Evolutionary conservation across 2,797 vertebrate species (phyloP).

Genomic region (Epinephelus coioides): DNA sequence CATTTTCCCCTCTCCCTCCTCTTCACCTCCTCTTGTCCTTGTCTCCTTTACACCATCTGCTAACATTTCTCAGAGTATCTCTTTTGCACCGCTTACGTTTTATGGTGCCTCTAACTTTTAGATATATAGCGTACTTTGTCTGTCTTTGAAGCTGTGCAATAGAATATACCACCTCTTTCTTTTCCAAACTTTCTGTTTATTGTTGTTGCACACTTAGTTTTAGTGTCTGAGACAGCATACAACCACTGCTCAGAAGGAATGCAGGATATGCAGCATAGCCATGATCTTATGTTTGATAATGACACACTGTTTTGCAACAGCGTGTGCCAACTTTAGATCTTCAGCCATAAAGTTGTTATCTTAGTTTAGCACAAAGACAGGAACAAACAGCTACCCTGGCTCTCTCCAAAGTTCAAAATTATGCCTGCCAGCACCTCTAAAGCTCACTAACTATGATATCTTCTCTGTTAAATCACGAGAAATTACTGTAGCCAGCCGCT

Average conservation of each 20-base stretch:
- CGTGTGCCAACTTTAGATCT: no score
- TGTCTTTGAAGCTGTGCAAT: background rate
- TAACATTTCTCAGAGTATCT: slow-evolving; percentile 8
- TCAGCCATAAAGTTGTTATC: no score
- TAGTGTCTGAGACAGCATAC: background rate
- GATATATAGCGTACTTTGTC: background rate
- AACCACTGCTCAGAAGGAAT: background rate
- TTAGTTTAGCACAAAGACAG: no score
- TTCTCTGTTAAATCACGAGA: no score
- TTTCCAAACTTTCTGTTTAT: background rate
- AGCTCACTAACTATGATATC: no score
- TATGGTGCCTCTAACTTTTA: background rate
- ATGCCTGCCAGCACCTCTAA: no score
- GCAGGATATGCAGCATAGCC: no score
- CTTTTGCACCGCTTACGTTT: background rate
- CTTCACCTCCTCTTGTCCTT: slow-evolving; percentile 25
- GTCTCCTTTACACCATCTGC: background rate
- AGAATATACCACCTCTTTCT: background rate
- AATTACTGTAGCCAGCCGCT: no score
- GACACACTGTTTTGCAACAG: no score
- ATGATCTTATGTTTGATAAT: no score
- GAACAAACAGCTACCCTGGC: no score
- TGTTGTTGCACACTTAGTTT: background rate
- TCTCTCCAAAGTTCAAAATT: no score
- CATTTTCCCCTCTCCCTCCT: slow-evolving; percentile 13